Evolutionary conservation across 2,888 invertebrate genomes (phyloP), one percentile per base, ranked within the genome.

Genomic region (Thera obeliscata): DNA sequence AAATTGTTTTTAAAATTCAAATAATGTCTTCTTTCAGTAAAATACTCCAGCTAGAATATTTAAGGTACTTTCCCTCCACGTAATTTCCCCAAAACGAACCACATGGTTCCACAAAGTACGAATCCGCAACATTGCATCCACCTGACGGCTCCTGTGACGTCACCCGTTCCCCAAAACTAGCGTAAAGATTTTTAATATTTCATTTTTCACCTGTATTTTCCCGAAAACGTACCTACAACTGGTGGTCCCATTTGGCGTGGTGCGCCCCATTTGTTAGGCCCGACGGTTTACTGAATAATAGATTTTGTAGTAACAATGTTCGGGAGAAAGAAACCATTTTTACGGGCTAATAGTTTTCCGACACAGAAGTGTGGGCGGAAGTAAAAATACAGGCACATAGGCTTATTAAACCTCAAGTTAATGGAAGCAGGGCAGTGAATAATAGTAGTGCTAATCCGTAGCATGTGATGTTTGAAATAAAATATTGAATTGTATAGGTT

Each of bases 171-270:
- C 62, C 55, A 35, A 69, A 66, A 64, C 55, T 55, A 66, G 41
- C 58, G 9, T 50, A 33, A 66, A 49, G 67, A 70, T 72, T 72
- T 69, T 71, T 74, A 66, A 74, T 69, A 74, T 72, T 67, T 69
- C 70, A 70, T 72, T 70, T 72, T 69, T 62, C 56, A 55, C 66
- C 66, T 64, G 60, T 63, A 70, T 66, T 72, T 73, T 69, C 62
- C 41, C 35, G 64, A 57, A 57, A 62, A 62, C 33, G 54, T 12
- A 43, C 41, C 6, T 60, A 43, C 50, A 55, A 59, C 43, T 41
- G 41, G 54, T 64, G 57, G 49, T 3, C 50, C 61, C 65, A 62
- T 69, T 65, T 69, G 69, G 65, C 65, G 50, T 46, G 33, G 49
- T 33, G 22, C 56, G 69, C 46, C 62, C 65, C 68, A 68, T 68